A percentile compares a stretch with the other conserved stretches of the same genome.
phyloP scores from a whole-genome alignment of 2,888 invertebrate species.

The Frankliniella fusca region DNA sequence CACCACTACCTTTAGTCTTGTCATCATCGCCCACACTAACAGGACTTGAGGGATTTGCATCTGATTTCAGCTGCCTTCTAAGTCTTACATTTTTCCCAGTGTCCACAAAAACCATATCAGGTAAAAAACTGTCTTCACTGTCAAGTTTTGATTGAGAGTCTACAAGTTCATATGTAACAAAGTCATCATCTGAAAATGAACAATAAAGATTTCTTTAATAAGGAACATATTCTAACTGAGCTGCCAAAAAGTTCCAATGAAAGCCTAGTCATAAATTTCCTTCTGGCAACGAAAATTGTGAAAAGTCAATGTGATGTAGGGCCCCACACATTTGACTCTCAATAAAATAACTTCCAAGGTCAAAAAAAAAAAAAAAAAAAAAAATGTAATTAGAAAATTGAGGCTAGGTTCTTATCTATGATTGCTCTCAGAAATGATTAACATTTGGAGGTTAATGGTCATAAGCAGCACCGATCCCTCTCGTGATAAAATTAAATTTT shows the following conservation, averaged over 20 bases:
- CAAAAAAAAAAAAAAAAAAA: too few species aligned
- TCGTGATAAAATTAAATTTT: too few species aligned
- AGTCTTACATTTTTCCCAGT: slow-evolving; percentile 5
- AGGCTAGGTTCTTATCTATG: too few species aligned
- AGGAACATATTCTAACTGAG: neutral
- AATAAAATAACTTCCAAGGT: too few species aligned
- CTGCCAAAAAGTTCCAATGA: neutral
- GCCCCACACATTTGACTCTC: too few species aligned
- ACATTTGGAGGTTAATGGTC: too few species aligned
- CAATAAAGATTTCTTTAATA: neutral
- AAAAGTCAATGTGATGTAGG: too few species aligned
- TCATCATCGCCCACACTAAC: neutral
- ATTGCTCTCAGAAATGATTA: too few species aligned
- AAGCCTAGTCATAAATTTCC: neutral
- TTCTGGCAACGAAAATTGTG: too few species aligned
- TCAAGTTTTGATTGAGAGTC: slow-evolving; percentile 14
- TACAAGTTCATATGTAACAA: neutral
- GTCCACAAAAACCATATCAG: neutral
- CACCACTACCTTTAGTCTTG: neutral
- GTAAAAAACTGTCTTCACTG: neutral
- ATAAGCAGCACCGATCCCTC: too few species aligned
- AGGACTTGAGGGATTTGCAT: neutral
- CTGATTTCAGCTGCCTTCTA: neutral
- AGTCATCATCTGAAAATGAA: neutral
- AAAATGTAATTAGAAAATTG: too few species aligned